Base-by-base conservation (phyloP, 1,140 invertebrate genomes). In the Hyles euphorbiae region DNA sequence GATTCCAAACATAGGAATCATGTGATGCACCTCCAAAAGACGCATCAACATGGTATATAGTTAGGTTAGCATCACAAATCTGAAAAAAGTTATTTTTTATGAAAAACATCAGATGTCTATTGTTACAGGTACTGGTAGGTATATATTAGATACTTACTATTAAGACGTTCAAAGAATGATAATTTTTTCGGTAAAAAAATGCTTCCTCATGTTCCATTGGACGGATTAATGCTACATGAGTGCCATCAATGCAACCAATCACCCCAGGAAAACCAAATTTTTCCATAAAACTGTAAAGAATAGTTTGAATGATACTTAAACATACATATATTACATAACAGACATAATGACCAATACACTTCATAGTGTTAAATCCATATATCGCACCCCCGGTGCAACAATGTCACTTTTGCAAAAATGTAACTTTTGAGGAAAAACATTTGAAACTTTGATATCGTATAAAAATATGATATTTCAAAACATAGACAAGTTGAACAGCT, bases 201-300 rank as follows among this genome's bases (percentile, higher is more conserved):
- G 61, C 43, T 43, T 72, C 70, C 44, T 67, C 73, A 53, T 66
- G 43, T 22, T 67, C 11, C 7, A 40, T 9, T 10, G 71, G 69
- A 44, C 56, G 52, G 34, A 74, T 43, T 7, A 74, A 62, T 2
- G 72, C 63, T 7, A 74, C 50, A 65, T 70, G 72, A 9, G 74
- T 72, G n/a, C 67, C 60, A 69, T 78, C 65, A 53, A 82, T 72
- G 34, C 70, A 67, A 7, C 75, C 79, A 34, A 83, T 56, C 5
- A 69, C 56, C 6, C 58, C 63, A 12, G 74, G 76, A 53, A 77
- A 72, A 5, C 36, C 34, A 46, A 62, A 61, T n/a, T 61, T 60
- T 64, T 62, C 36, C 58, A 50, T 66, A 75, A n/a, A 67, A 73
- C 72, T 36, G 65, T 63, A 45, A 44, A 62, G 53, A 6, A 53